phyloP scores from a whole-genome alignment of 2,797 vertebrate genomes.

The Coranthus polyacanthus region DNA sequence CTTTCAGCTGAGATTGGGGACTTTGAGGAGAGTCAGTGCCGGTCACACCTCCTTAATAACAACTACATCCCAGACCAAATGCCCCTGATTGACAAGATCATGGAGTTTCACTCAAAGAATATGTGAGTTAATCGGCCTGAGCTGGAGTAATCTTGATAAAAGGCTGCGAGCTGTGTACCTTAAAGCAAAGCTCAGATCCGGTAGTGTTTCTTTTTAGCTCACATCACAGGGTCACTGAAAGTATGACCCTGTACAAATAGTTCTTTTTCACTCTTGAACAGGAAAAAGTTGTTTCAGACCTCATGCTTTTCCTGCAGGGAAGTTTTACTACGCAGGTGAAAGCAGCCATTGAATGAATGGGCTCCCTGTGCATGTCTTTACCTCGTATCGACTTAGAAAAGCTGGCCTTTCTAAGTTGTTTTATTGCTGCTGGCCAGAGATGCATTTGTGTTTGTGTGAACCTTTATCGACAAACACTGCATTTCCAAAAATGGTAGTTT shows the following conservation, averaged over 20 bases:
- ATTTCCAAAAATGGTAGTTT: constrained; percentile 4
- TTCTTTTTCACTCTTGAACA: constrained; percentile 48
- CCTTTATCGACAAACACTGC: constrained; percentile 22
- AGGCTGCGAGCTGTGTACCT: background rate
- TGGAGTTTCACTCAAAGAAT: constrained; percentile 95
- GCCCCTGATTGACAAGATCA: constrained; percentile 94
- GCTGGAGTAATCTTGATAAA: background rate
- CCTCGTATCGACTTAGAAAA: constrained; percentile 27
- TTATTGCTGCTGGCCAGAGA: constrained; percentile 24
- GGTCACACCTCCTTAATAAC: constrained; percentile 95
- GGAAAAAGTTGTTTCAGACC: constrained; percentile 62
- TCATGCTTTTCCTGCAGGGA: constrained; percentile 29
- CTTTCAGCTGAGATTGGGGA: constrained; percentile 96
- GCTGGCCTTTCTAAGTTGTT: constrained; percentile 39
- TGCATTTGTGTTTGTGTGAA: constrained; percentile 17
- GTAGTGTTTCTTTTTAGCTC: constrained; percentile 18
- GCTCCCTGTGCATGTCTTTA: constrained; percentile 32
- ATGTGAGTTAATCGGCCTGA: constrained; percentile 84
- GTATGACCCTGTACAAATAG: constrained; percentile 25
- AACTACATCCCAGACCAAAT: constrained; percentile 98
- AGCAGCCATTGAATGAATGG: constrained; percentile 48
- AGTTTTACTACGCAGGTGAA: constrained; percentile 64
- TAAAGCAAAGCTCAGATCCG: constrained; percentile 10
- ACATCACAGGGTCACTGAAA: constrained; percentile 26
- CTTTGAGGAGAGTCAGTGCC: constrained; percentile 95